Evolutionary conservation across 2,888 invertebrate species (phyloP).

Genomic region (Chaetogeoica ovagalla): DNA sequence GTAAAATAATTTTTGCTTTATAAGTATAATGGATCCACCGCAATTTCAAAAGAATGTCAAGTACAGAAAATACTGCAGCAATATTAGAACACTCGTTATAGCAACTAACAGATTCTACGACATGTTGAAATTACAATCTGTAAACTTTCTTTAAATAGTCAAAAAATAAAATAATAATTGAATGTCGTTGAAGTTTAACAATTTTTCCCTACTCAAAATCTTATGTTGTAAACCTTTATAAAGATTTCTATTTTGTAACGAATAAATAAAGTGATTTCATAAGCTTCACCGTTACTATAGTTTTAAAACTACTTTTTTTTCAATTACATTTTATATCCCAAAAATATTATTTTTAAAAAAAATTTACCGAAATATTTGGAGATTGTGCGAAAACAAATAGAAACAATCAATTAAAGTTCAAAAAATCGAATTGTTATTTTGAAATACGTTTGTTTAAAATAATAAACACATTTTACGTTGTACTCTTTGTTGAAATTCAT

Average conservation of each 20-base stretch:
- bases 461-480: not conserved
- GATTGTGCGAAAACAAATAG: not conserved
- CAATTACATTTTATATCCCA: not conserved
- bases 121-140: not conserved
- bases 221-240: not conserved
- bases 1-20: not conserved
- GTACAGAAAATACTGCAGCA: too few relatives aligned
- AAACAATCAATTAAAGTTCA: not conserved
- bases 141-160: not conserved
- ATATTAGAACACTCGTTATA: not conserved
- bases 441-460: not conserved
- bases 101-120: not conserved
- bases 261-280: not conserved
- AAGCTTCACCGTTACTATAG: not conserved
- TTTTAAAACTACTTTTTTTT: not conserved
- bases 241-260: not conserved
- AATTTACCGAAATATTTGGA: not conserved
- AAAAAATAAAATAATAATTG: slow-evolving; percentile 1
- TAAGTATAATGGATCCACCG: too few relatives aligned
- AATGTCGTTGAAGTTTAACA: not conserved
- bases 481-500: not conserved
- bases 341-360: not conserved
- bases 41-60: too few relatives aligned
- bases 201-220: not conserved
- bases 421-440: not conserved